Evolutionary conservation across 2,888 invertebrate genomes (phyloP), one percentile per base, ranked within the genome.

Genomic region (Agriopis marginaria): DNA sequence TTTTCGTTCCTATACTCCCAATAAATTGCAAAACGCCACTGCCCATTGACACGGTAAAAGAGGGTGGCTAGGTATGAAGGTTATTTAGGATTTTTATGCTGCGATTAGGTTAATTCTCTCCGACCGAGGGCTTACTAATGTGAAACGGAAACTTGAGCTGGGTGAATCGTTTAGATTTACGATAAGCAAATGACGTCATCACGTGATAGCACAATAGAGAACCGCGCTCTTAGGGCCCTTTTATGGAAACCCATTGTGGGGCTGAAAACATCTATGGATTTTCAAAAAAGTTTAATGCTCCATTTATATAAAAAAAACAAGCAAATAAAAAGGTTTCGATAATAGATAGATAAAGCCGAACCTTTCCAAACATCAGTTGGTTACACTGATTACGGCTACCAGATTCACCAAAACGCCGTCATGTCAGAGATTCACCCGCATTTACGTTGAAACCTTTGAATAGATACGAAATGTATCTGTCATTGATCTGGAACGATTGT

Each of bases 121-220:
- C 80, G 81, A 81, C 82, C 83, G 83, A 83, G 84, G 84, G 80
- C 39, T 79, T 83, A 79, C 83, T 86, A 89, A 89, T 86, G 87
- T 80, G 77, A 82, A 80, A 78, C 86, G 89, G 89, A 89, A 89
- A 82, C 83, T 78, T 72, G 79, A 79, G 79, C 80, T 76, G 79
- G 83, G 85, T 81, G 86, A 84, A 86, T 86, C 85, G 82, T 85
- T 83, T 82, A 85, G 86, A 87, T 87, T 79, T 68, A 65, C 76
- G 88, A 90, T 90, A 89, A 88, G 87, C 82, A 85, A 87, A 87
- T 86, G 85, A 85, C 89, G 86, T 87, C 87, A 86, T 89, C 83
- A 86, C 79, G 83, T 81, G 79, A 82, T 76, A 66, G 44, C 68
- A 74, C 70, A 74, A 74, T 68, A 68, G 71, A 42, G 51, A 47